These are phyloP conservation scores for Nyctibius grandis DNA, from an alignment of 2,797 vertebrate species.

Conservation along the genomic window DNA sequence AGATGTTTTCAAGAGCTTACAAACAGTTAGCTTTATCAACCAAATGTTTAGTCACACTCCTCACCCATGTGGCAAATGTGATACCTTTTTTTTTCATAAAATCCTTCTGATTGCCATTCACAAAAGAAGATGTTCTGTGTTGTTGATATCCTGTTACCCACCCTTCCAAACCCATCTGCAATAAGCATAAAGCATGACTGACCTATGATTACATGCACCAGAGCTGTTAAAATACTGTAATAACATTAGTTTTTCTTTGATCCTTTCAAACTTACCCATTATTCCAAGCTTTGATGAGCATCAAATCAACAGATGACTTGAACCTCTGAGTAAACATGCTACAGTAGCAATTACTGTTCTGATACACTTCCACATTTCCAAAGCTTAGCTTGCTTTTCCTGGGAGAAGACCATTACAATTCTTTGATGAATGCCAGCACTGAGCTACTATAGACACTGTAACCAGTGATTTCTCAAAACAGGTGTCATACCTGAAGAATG, in stretches of 20 bases:
- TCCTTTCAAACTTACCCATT: not conserved
- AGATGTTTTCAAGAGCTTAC: not conserved
- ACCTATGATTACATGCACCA: not conserved
- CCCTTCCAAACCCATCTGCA: not conserved
- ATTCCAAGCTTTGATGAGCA: not conserved
- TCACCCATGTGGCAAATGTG: not conserved
- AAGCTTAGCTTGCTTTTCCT: not conserved
- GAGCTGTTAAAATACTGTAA: not conserved
- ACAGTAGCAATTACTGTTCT: not conserved
- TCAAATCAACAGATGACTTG: not conserved
- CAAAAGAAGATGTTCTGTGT: not conserved
- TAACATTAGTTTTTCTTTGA: not conserved
- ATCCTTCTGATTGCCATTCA: not conserved
- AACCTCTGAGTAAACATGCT: not conserved
- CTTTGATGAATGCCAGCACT: not conserved
- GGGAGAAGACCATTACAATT: not conserved
- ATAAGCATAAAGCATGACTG: not conserved
- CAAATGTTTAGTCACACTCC: not conserved
- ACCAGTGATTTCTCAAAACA: not conserved
- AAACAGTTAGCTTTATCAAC: not conserved
- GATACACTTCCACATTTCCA: not conserved
- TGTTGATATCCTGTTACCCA: not conserved
- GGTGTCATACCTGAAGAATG: not conserved
- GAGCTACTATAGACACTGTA: not conserved
- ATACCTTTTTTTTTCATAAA: not conserved